Evolutionary conservation across 1,140 invertebrate species (phyloP), one percentile per base, ranked within the genome.

Genomic region (Hylaeus anthracinus): DNA sequence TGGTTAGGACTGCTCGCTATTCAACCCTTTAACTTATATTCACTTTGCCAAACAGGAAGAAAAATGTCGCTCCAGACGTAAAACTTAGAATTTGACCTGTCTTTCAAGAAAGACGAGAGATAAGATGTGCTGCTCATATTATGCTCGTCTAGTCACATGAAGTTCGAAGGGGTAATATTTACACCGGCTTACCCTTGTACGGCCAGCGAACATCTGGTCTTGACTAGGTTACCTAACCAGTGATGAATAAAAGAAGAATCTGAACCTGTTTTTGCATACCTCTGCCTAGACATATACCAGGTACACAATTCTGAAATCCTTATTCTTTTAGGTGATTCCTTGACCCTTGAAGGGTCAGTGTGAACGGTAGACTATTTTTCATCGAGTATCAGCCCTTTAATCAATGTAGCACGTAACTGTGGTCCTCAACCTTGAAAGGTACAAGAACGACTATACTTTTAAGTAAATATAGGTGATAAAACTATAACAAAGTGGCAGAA

Each of bases 141-240:
- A 90, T 89, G 84, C 88, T 88, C 10, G 72, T 77, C 55, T 72
- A n/a, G 6, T 43, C 10, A 51, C 75, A 53, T 56, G 51, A 70
- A 70, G 55, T 64, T 14, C 75, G 72, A 84, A 73, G 86, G 83
- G 86, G 69, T 82, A 84, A 86, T 89, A 88, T 87, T 88, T 89
- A 89, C 83, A 76, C 76, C 72, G 64, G 9, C 74, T 74, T 74
- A 86, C 77, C 86, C 85, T 86, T 82, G 43, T 86, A 87, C 88
- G 83, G 85, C 87, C 89, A 89, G 81, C 86, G 86, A 90, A 90
- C 88, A 90, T 88, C 90, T 90, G 90, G 88, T 83, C 79, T 73
- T 37, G 63, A 79, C 26, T 61, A 60, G 72, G 43, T 45, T 5
- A 45, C 5, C 43, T 45, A 45, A 45, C 43, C 43, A 45, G 43